Evolutionary conservation across 2,888 invertebrate species (phyloP).

Genomic region (Drosophila testacea): DNA sequence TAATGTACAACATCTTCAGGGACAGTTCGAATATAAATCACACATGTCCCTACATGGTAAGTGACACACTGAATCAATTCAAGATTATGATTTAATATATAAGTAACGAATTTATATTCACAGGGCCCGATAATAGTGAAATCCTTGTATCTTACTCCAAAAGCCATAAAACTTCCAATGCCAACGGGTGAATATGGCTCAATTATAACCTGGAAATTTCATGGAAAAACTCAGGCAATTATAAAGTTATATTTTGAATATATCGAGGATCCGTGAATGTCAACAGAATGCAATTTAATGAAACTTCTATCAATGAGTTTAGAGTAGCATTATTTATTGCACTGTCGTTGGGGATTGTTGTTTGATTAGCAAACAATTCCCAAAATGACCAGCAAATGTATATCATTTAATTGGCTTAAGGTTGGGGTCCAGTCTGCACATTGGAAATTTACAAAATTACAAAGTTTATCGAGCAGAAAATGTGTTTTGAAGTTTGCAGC

Average conservation of each 20-base stretch:
- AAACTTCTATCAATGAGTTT: not conserved
- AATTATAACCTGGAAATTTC: not conserved
- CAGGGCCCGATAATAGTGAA: constrained; percentile 12
- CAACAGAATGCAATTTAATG: not conserved
- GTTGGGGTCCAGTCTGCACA: constrained; percentile 31
- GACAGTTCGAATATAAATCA: constrained; percentile 26
- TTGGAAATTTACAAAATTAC: constrained; percentile 47
- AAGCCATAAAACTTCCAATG: not conserved
- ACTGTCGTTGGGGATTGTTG: constrained; percentile 1
- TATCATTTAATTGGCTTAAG: not conserved
- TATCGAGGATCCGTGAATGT: not conserved
- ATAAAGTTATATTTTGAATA: constrained; percentile 22
- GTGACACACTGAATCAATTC: not conserved
- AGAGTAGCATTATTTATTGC: constrained; percentile 6
- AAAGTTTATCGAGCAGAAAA: constrained; percentile 73
- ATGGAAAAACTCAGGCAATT: not conserved
- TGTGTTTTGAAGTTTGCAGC: constrained; percentile 71
- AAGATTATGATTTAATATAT: not conserved
- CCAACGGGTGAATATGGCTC: constrained; percentile 22
- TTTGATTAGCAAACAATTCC: constrained; percentile 32
- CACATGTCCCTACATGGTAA: constrained; percentile 31
- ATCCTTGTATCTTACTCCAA: constrained; percentile 4
- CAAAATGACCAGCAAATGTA: constrained; percentile 51
- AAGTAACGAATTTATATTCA: not conserved
- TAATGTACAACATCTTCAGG: constrained; percentile 12